Conservation (phyloP, 2,888 invertebrate genomes). For the Stenurella melanura region DNA sequence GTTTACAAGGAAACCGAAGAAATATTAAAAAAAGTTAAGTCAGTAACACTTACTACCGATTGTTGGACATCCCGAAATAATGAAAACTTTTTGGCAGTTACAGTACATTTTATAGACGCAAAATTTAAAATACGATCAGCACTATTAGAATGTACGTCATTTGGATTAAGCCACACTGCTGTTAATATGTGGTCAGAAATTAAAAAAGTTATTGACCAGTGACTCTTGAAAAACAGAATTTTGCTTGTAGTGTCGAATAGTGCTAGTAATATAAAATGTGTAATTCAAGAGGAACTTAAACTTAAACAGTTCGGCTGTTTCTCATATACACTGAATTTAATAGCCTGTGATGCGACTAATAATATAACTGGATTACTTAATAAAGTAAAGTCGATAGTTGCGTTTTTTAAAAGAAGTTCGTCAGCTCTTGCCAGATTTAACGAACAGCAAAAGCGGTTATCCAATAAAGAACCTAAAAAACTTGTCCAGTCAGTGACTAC, state of each 20-base stretch:
- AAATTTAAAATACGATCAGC: conserved; percentile 56
- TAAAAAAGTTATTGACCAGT: conserved; percentile 54
- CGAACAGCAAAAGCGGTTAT: conserved; percentile 21
- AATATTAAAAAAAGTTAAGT: not conserved
- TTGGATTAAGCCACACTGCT: conserved; percentile 54
- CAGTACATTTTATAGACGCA: conserved; percentile 57
- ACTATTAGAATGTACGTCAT: conserved; percentile 50
- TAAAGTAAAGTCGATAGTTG: conserved; percentile 54
- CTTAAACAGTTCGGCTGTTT: conserved; percentile 55
- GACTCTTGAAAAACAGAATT: conserved; percentile 58
- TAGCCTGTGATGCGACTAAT: conserved; percentile 49
- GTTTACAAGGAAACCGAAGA: conserved; percentile 25
- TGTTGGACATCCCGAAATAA: conserved; percentile 62
- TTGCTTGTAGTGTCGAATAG: conserved; percentile 58
- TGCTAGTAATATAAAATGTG: conserved; percentile 58
- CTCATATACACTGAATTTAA: conserved; percentile 59
- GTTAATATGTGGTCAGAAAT: conserved; percentile 57
- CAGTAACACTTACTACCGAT: conserved; percentile 59
- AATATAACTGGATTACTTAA: conserved; percentile 14
- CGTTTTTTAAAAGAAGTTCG: conserved; percentile 58
- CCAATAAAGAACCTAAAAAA: conserved; percentile 38
- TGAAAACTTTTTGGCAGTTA: conserved; percentile 61
- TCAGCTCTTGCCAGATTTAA: conserved; percentile 31
- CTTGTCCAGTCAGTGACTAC: conserved; percentile 48
- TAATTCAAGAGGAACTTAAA: conserved; percentile 47